These are phyloP conservation scores for Microctonus hyperodae DNA, from an alignment of 2,888 invertebrate genomes.

Conservation along the genomic window DNA sequence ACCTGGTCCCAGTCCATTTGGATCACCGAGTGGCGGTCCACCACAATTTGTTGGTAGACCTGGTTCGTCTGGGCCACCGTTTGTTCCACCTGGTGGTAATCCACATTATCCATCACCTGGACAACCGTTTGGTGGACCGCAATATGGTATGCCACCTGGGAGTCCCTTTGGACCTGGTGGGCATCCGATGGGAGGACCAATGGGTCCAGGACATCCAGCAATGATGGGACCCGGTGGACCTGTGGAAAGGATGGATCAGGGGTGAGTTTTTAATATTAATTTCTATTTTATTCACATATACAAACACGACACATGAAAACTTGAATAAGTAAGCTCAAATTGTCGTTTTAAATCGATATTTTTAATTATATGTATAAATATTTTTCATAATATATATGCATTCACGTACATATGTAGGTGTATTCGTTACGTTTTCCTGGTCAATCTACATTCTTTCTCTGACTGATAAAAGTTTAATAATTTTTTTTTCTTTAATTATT, in stretches of 20 bases:
- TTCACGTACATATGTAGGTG: too few species aligned
- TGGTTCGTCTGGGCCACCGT: slow-evolving; percentile 76
- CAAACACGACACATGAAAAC: not conserved
- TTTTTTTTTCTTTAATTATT: not conserved
- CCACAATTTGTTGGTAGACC: slow-evolving; percentile 72
- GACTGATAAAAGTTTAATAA: not conserved
- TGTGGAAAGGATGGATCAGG: slow-evolving; percentile 82
- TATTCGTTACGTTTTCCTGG: slow-evolving; percentile 42
- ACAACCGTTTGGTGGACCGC: slow-evolving; percentile 71
- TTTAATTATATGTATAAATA: too few species aligned
- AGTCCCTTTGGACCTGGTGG: slow-evolving; percentile 75
- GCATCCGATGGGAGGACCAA: slow-evolving; percentile 70
- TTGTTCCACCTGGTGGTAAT: slow-evolving; percentile 73
- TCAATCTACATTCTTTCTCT: slow-evolving; percentile 46
- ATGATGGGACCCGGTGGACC: slow-evolving; percentile 78
- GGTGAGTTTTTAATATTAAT: slow-evolving; percentile 67
- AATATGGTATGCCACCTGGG: slow-evolving; percentile 75
- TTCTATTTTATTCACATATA: slow-evolving; percentile 3
- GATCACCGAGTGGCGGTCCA: slow-evolving; percentile 72
- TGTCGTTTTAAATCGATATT: too few species aligned
- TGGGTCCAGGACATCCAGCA: slow-evolving; percentile 70
- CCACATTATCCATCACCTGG: slow-evolving; percentile 73
- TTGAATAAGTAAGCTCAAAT: slow-evolving; percentile 38
- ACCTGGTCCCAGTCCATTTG: slow-evolving; percentile 73
- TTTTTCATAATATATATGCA: too few species aligned